Percentiles rank a stretch among this genome's conserved stretches.
These are phyloP conservation scores for Microcebus jonahi DNA, from an alignment of 2,113 vertebrate species.

Conservation along the genomic window DNA sequence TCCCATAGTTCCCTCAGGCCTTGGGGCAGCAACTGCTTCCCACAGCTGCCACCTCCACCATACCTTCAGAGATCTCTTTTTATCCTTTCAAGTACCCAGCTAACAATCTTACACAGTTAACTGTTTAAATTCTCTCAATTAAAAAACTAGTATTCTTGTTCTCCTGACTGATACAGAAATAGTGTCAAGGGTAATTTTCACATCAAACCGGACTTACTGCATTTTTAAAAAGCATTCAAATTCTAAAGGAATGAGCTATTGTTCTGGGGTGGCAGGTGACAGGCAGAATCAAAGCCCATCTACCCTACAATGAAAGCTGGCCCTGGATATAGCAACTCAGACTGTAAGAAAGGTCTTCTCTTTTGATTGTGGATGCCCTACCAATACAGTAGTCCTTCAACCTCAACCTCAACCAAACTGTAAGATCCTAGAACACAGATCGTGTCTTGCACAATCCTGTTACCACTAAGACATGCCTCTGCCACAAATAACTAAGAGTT, in stretches of 20 bases:
- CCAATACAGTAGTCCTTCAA: neutral
- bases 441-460: rapidly evolving
- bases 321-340: neutral
- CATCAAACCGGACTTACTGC: neutral
- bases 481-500: neutral
- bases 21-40: neutral
- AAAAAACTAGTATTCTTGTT: neutral
- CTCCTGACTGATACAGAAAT: neutral
- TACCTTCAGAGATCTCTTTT: neutral
- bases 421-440: neutral
- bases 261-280: neutral
- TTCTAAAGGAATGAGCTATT: neutral
- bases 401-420: neutral
- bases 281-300: neutral
- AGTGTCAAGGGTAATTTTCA: neutral
- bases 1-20: neutral
- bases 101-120: neutral
- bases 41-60: neutral
- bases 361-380: neutral
- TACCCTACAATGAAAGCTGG: no score
- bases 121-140: neutral
- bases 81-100: neutral
- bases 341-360: neutral
- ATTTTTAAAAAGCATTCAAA: neutral
- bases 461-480: neutral